phyloP scores from a whole-genome alignment of 2,888 invertebrate species.

The Zhuqinia jingwanae region DNA sequence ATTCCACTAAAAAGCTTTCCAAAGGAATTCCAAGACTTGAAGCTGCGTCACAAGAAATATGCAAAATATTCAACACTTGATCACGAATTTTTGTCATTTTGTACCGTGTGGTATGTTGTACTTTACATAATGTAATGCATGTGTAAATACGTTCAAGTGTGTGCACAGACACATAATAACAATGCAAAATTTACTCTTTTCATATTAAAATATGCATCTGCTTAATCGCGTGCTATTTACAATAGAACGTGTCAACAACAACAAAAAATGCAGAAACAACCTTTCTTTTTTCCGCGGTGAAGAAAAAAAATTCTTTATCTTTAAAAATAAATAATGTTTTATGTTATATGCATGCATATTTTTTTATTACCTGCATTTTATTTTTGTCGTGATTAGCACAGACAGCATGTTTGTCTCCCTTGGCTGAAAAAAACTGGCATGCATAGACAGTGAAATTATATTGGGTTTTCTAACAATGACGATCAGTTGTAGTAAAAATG shows the following conservation, averaged over 20 bases:
- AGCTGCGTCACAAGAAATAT: slow-evolving; percentile 32
- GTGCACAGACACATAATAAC: neutral
- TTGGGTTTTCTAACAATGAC: neutral
- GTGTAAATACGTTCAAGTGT: neutral
- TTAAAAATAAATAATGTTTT: too few species aligned
- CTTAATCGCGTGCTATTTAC: slow-evolving; percentile 49
- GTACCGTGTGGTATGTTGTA: neutral
- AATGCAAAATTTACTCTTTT: too few species aligned
- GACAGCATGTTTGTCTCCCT: neutral
- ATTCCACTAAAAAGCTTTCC: neutral
- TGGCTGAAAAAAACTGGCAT: neutral
- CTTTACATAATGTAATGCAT: neutral
- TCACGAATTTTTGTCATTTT: slow-evolving; percentile 37
- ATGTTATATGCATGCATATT: too few species aligned
- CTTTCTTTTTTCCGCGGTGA: too few species aligned
- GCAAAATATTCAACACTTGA: slow-evolving; percentile 51
- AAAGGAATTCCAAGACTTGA: slow-evolving; percentile 30
- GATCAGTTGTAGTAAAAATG: neutral
- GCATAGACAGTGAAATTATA: neutral
- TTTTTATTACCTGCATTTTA: slow-evolving; percentile 6
- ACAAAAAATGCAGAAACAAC: neutral
- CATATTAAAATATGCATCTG: neutral
- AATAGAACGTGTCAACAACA: neutral
- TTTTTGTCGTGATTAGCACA: slow-evolving; percentile 9
- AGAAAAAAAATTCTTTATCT: too few species aligned